phyloP scores from a whole-genome alignment of 2,113 vertebrate genomes.

The Cheirogaleus medius region DNA sequence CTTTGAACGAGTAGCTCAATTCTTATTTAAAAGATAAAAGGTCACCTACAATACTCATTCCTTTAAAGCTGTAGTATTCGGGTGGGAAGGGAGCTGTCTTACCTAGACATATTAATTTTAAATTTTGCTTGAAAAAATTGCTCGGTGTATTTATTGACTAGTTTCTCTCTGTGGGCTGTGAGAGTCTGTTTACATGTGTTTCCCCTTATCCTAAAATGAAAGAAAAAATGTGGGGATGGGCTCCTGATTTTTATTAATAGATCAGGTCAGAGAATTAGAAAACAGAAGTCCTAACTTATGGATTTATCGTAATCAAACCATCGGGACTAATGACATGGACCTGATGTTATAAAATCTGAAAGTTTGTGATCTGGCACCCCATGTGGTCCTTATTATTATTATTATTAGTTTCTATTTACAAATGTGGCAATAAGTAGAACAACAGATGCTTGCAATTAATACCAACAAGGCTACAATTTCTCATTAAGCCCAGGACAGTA shows the following conservation, averaged over 20 bases:
- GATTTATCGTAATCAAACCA: conserved; percentile 75
- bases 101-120: conserved; percentile 86
- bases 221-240: conserved; percentile 43
- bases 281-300: conserved; percentile 73
- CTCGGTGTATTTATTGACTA: conserved; percentile 45
- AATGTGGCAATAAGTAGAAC: conserved; percentile 38
- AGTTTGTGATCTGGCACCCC: conserved; percentile 28
- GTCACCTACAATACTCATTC: conserved; percentile 93
- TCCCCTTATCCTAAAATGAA: conserved; percentile 50
- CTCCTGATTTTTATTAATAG: conserved; percentile 54
- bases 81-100: conserved; percentile 79
- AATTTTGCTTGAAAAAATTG: conserved; percentile 63
- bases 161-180: neutral
- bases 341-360: neutral
- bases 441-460: neutral
- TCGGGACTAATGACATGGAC: conserved; percentile 67
- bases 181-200: conserved; percentile 76
- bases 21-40: conserved; percentile 97
- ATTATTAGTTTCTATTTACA: conserved; percentile 50
- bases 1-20: conserved; percentile 94
- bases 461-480: neutral
- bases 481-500: neutral
- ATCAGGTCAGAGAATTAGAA: conserved; percentile 73
- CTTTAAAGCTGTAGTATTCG: conserved; percentile 86
- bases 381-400: neutral